phyloP scores from a whole-genome alignment of 2,888 invertebrate genomes.

The Aproaerema taeniolella region DNA sequence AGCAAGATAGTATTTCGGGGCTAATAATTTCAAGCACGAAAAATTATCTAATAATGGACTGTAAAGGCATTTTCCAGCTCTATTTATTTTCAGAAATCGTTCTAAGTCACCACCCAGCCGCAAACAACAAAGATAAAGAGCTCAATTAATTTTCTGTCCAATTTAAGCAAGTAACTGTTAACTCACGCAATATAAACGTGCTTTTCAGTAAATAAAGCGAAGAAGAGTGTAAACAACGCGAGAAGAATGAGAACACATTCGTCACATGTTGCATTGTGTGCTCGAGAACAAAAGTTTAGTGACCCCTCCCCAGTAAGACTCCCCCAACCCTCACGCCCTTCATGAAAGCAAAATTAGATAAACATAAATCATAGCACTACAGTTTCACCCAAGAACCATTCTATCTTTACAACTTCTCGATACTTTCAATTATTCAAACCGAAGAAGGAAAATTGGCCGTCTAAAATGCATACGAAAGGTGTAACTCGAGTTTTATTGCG shows the following conservation, averaged over 20 bases:
- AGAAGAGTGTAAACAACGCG: no score
- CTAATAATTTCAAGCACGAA: no score
- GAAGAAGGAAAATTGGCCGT: neutral
- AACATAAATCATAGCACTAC: conserved; percentile 9
- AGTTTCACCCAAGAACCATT: conserved; percentile 2
- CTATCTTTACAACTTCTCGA: neutral
- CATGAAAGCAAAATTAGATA: conserved; percentile 9
- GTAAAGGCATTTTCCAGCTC: no score
- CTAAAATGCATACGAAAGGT: conserved; percentile 2
- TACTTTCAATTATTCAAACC: conserved; percentile 3
- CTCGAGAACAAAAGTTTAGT: conserved; percentile 11
- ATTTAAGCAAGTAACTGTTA: no score
- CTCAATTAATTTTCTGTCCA: no score
- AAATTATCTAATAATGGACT: no score
- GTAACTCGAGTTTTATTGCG: conserved; percentile 7
- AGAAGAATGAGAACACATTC: neutral
- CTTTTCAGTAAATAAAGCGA: no score
- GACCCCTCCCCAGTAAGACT: conserved; percentile 7
- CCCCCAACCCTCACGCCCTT: conserved; percentile 4
- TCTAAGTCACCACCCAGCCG: no score
- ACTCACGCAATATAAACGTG: no score
- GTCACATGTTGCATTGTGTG: conserved; percentile 8
- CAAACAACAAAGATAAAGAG: no score
- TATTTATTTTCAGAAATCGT: no score
- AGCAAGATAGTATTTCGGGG: no score